Percentiles rank a stretch among this genome's conserved stretches.
Evolutionary conservation across 2,113 vertebrate genomes (phyloP).

Genomic region (Gavia stellata): DNA sequence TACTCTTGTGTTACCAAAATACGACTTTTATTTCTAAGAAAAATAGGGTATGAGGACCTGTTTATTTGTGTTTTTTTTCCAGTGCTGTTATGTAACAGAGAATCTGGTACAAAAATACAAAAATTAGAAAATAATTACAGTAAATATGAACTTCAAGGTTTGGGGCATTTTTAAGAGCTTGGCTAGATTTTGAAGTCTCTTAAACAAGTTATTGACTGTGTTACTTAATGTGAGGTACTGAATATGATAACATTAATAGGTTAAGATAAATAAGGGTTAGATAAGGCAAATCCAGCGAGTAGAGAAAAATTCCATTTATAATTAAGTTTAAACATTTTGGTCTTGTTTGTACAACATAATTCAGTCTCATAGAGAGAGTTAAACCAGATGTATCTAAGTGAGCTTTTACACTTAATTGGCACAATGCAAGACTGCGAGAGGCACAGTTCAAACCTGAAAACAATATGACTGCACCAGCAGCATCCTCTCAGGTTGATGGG

Average conservation of each 20-base stretch:
- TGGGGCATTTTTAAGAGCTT: background rate
- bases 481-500: background rate
- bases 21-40: no score
- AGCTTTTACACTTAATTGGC: background rate
- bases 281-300: background rate
- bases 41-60: background rate
- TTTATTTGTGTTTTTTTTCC: background rate
- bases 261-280: background rate
- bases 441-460: background rate
- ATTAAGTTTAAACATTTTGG: background rate
- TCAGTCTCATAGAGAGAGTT: background rate
- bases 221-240: background rate
- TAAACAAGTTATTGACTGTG: background rate
- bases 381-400: background rate
- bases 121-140: background rate
- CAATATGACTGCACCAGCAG: background rate
- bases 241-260: background rate
- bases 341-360: background rate
- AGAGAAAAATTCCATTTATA: background rate
- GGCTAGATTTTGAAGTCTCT: background rate
- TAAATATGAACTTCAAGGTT: background rate
- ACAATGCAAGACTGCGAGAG: background rate
- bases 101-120: background rate
- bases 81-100: background rate
- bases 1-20: background rate